Percentiles rank a stretch among this genome's conserved stretches.
Evolutionary conservation across 37 sponge, comb jelly and placozoan genomes (phyloP).

Genomic region (Mnemiopsis leidyi): DNA sequence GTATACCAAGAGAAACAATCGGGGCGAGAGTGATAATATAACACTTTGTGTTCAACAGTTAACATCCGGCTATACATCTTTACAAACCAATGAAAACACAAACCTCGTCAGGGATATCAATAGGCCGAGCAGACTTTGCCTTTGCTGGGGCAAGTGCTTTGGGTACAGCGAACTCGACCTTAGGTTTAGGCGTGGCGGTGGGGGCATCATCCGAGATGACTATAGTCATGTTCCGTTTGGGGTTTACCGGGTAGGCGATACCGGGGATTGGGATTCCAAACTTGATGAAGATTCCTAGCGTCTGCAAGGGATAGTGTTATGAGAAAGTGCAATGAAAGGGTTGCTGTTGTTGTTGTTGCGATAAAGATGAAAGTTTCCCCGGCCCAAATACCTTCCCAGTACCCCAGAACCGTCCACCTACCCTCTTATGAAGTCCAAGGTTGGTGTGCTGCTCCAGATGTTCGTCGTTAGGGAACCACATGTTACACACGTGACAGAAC

Average conservation of each 20-base stretch:
- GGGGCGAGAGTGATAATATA: too few relatives aligned
- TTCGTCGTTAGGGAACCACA: neutral
- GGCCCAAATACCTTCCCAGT: too few relatives aligned
- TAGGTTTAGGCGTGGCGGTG: neutral
- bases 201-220: neutral
- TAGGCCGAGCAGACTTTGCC: neutral
- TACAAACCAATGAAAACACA: too few relatives aligned
- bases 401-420: too few relatives aligned
- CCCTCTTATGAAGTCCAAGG: neutral
- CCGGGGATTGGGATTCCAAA: slow-evolving; percentile 23
- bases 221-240: neutral
- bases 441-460: neutral
- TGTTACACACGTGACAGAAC: slow-evolving; percentile 45
- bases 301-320: neutral
- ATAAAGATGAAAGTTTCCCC: too few relatives aligned
- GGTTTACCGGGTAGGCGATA: neutral
- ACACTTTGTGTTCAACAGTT: too few relatives aligned
- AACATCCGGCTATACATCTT: too few relatives aligned
- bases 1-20: too few relatives aligned
- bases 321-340: neutral
- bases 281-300: neutral
- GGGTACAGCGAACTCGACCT: neutral
- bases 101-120: neutral
- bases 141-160: neutral
- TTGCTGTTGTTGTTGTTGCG: too few relatives aligned